Conservation (phyloP, 2,797 vertebrate species). For the Eutrigla gurnardus region DNA sequence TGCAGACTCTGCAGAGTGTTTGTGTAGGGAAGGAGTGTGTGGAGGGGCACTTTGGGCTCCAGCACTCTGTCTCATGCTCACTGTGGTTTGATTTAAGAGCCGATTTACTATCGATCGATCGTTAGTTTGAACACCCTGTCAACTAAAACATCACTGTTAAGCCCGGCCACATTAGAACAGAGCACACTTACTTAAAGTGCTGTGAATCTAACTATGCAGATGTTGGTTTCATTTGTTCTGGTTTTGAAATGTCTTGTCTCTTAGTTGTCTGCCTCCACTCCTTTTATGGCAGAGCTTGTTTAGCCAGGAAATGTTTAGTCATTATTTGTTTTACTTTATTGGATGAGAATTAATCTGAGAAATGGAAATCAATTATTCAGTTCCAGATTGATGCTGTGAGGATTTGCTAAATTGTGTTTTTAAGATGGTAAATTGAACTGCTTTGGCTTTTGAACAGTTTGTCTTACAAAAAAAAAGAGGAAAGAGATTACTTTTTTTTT, state of each 20-base stretch:
- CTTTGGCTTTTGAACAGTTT: background rate
- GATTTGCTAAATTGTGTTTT: background rate
- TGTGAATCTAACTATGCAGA: no score
- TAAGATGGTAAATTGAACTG: background rate
- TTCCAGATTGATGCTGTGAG: background rate
- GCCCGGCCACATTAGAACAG: background rate
- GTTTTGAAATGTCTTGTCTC: background rate
- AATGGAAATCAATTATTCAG: background rate
- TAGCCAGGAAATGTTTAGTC: background rate
- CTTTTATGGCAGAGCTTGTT: background rate
- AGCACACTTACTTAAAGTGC: background rate
- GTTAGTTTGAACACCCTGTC: conserved; percentile 6
- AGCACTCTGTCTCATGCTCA: conserved; percentile 19
- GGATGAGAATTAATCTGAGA: background rate
- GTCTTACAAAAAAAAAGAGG: no score
- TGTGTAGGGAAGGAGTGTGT: conserved; percentile 29
- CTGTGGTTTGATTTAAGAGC: conserved; percentile 44
- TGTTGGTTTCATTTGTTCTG: background rate
- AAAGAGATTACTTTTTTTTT: background rate
- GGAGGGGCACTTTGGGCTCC: conserved; percentile 8
- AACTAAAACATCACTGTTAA: conserved; percentile 1
- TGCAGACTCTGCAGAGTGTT: conserved; percentile 28
- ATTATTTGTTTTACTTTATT: background rate
- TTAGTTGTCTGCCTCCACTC: background rate
- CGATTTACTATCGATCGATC: background rate